These are phyloP conservation scores for Tragopan temminckii DNA, from an alignment of 2,797 vertebrate genomes.

Conservation along the genomic window DNA sequence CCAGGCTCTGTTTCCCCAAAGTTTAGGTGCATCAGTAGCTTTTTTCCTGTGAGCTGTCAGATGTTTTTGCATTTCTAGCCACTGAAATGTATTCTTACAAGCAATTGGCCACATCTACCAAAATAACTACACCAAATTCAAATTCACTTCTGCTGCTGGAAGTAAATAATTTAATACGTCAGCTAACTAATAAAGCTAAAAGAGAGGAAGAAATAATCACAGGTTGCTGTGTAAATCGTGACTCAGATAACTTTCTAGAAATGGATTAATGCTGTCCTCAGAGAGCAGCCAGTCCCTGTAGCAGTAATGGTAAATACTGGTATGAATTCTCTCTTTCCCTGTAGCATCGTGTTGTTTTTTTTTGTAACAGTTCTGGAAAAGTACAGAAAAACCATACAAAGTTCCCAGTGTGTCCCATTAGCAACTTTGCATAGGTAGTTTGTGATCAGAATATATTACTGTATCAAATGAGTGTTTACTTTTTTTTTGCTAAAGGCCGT, in stretches of 20 bases:
- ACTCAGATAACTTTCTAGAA: slow-evolving; percentile 64
- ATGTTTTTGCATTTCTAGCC: slow-evolving; percentile 17
- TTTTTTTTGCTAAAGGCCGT: slow-evolving; percentile 59
- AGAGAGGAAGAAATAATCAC: slow-evolving; percentile 58
- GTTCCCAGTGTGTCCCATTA: slow-evolving; percentile 69
- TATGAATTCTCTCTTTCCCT: slow-evolving; percentile 42
- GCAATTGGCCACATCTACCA: slow-evolving; percentile 57
- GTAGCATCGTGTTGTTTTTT: slow-evolving; percentile 16
- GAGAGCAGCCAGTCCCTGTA: slow-evolving; percentile 21
- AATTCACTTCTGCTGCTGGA: slow-evolving; percentile 66
- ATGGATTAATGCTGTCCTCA: not conserved
- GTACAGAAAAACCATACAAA: slow-evolving; percentile 65
- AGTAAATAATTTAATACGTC: slow-evolving; percentile 57
- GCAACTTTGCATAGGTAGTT: slow-evolving; percentile 62
- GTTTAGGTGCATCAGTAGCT: not conserved
- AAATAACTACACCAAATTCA: slow-evolving; percentile 69
- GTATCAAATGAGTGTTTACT: slow-evolving; percentile 57
- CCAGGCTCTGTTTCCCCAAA: not conserved
- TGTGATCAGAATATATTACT: slow-evolving; percentile 76
- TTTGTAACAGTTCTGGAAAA: slow-evolving; percentile 73
- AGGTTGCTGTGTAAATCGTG: slow-evolving; percentile 61
- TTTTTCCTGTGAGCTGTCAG: slow-evolving; percentile 7
- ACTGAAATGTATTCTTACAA: slow-evolving; percentile 57
- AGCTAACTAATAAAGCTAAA: slow-evolving; percentile 60
- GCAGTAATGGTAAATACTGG: not conserved